These are phyloP conservation scores for Meda fulgida DNA, from an alignment of 2,797 vertebrate genomes.

Conservation along the genomic window DNA sequence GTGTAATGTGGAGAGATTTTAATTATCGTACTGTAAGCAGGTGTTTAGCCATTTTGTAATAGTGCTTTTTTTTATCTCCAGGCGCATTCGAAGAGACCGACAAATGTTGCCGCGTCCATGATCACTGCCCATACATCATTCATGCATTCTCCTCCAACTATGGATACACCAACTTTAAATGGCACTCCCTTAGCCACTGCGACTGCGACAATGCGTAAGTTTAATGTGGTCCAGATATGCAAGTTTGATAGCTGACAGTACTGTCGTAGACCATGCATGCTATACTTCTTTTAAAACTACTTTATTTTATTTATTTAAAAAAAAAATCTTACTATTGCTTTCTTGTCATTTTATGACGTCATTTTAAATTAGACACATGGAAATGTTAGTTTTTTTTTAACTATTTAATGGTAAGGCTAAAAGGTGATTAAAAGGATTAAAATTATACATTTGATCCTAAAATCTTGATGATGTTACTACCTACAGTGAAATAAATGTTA, in stretches of 20 bases:
- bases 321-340: neutral
- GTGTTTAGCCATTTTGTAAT: neutral
- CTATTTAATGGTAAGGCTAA: neutral
- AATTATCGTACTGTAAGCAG: too few relatives aligned
- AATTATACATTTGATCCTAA: neutral
- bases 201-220: constrained; percentile 89
- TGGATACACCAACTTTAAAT: constrained; percentile 88
- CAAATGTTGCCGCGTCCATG: constrained; percentile 89
- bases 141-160: constrained; percentile 86
- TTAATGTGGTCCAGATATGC: neutral
- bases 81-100: constrained; percentile 86
- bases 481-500: neutral
- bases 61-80: constrained; percentile 59
- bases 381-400: neutral
- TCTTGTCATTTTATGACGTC: neutral
- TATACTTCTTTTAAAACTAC: neutral
- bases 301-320: neutral
- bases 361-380: neutral
- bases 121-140: constrained; percentile 89
- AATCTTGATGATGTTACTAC: neutral
- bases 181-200: constrained; percentile 89
- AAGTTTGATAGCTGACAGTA: neutral
- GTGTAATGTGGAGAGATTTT: neutral
- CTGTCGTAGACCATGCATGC: too few relatives aligned
- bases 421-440: neutral